Percentiles rank a stretch among this genome's conserved stretches.
These are phyloP conservation scores for Narcine bancroftii DNA, from an alignment of 2,113 vertebrate species.

Conservation along the genomic window DNA sequence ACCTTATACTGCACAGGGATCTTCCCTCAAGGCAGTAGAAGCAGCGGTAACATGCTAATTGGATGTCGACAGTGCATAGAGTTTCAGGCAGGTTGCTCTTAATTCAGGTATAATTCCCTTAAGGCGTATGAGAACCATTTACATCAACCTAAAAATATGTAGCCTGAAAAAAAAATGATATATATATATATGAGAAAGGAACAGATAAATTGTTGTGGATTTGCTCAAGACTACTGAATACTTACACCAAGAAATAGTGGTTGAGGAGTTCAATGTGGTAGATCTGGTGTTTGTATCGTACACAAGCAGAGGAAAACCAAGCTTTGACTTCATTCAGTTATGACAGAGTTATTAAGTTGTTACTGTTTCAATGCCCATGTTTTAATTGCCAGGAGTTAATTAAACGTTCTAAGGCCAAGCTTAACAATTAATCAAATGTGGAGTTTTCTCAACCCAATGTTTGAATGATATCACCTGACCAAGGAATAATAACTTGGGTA, in stretches of 20 bases:
- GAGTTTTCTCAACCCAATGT: not conserved
- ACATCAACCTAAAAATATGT: not conserved
- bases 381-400: conserved; percentile 5
- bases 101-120: not conserved
- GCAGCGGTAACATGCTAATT: conserved; percentile 21
- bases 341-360: conserved; percentile 17
- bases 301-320: not conserved
- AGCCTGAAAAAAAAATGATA: not conserved
- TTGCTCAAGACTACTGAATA: not conserved
- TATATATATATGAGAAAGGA: too few relatives aligned
- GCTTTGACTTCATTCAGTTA: conserved; percentile 6
- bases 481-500: not conserved
- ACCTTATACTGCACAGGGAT: not conserved
- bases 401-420: conserved; percentile 13
- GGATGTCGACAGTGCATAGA: not conserved
- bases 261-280: not conserved
- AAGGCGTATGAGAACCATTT: conserved; percentile 4
- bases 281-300: not conserved
- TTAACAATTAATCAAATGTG: not conserved
- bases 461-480: not conserved
- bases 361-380: conserved; percentile 20
- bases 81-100: not conserved
- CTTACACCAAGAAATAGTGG: not conserved
- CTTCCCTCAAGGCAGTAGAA: conserved; percentile 1
- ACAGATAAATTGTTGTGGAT: not conserved